Conservation (phyloP, 2,797 vertebrate species). For the Argyrosomus regius region DNA sequence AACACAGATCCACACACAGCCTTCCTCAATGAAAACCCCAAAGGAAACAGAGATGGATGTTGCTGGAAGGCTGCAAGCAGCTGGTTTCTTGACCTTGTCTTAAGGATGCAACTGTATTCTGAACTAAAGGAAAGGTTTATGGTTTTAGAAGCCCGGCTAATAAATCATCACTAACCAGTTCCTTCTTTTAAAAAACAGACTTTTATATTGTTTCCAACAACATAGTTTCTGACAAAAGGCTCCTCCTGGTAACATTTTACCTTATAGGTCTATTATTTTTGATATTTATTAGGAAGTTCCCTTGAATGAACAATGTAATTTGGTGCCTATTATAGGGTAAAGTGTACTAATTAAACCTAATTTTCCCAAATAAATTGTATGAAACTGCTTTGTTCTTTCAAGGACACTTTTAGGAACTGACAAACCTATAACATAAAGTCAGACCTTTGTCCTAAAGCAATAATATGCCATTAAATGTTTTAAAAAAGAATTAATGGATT, state of each 20-base stretch:
- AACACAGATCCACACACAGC: slow-evolving; percentile 35
- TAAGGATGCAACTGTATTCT: slow-evolving; percentile 25
- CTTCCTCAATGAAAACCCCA: slow-evolving; percentile 23
- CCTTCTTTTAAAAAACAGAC: neutral
- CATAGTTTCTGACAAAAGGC: neutral
- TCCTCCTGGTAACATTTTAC: neutral
- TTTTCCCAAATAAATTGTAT: neutral
- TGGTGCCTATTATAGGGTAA: neutral
- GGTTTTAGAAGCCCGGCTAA: slow-evolving; percentile 10
- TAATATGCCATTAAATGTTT: neutral
- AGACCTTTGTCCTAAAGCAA: neutral
- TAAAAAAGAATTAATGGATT: neutral
- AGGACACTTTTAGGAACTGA: neutral
- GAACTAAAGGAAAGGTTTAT: neutral
- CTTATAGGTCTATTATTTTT: neutral
- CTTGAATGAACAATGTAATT: neutral
- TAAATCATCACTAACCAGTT: neutral
- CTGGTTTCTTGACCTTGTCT: slow-evolving; percentile 42
- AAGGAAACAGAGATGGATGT: slow-evolving; percentile 44
- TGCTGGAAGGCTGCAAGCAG: slow-evolving; percentile 38
- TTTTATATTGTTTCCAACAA: neutral
- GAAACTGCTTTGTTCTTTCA: neutral
- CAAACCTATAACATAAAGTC: neutral
- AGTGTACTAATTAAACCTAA: neutral
- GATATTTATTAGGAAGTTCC: neutral